phyloP scores from a whole-genome alignment of 2,797 vertebrate species.

The Threskiornis aethiopicus region DNA sequence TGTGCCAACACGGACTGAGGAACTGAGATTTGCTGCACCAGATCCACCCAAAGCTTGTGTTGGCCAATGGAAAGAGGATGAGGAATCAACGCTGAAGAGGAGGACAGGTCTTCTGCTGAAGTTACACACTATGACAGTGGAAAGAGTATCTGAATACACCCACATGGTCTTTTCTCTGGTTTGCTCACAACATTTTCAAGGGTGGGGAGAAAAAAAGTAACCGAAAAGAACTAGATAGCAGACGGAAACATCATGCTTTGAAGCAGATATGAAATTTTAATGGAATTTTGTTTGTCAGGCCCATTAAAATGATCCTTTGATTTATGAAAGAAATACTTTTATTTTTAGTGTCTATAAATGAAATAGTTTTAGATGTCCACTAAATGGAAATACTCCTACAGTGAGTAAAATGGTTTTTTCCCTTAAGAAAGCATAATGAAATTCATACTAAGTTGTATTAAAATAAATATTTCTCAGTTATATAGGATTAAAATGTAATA shows the following conservation, averaged over 20 bases:
- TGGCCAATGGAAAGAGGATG: neutral
- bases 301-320: neutral
- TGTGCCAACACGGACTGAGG: rapidly evolving
- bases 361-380: neutral
- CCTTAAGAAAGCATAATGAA: neutral
- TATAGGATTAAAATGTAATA: neutral
- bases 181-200: neutral
- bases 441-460: neutral
- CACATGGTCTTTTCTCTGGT: neutral
- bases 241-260: neutral
- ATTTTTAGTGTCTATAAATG: neutral
- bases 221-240: neutral
- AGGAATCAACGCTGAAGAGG: neutral
- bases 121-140: neutral
- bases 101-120: neutral
- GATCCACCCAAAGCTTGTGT: neutral
- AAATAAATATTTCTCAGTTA: neutral
- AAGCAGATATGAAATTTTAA: neutral
- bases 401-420: neutral
- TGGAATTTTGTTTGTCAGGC: neutral
- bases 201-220: rapidly evolving
- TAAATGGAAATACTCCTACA: neutral
- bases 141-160: neutral
- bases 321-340: neutral
- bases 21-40: neutral